Conservation (phyloP, 1,140 invertebrate species). For the Orius insidiosus region DNA sequence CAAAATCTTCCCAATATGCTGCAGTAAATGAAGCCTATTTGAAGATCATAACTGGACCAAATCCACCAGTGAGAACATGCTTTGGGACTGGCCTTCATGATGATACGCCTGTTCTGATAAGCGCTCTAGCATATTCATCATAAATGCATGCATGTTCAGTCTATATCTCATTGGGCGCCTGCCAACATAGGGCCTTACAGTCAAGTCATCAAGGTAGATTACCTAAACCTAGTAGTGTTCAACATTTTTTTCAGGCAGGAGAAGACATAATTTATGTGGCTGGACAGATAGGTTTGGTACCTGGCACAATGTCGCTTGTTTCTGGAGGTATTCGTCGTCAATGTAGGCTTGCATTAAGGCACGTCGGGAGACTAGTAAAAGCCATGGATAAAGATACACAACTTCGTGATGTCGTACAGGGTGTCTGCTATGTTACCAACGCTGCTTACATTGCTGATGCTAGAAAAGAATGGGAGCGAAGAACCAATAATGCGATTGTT, state of each 20-base stretch:
- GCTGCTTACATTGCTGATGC: slow-evolving; percentile 48
- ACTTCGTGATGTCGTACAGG: slow-evolving; percentile 63
- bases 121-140: slow-evolving; percentile 48
- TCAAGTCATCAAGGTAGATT: slow-evolving; percentile 60
- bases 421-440: slow-evolving; percentile 64
- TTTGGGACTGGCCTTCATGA: slow-evolving; percentile 58
- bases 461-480: slow-evolving; percentile 58
- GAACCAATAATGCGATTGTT: slow-evolving; percentile 70
- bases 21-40: slow-evolving; percentile 61
- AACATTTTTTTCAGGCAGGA: slow-evolving; percentile 3
- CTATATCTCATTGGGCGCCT: slow-evolving; percentile 89
- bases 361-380: slow-evolving; percentile 60
- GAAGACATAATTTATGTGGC: slow-evolving; percentile 70
- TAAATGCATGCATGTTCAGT: slow-evolving; percentile 80
- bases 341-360: slow-evolving; percentile 62
- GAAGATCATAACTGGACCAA: slow-evolving; percentile 48
- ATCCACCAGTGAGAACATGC: slow-evolving; percentile 77
- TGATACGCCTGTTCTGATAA: slow-evolving; percentile 55
- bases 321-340: slow-evolving; percentile 55
- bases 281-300: slow-evolving; percentile 79
- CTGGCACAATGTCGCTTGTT: slow-evolving; percentile 61
- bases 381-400: slow-evolving; percentile 57
- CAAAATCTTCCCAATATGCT: slow-evolving; percentile 59
- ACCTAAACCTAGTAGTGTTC: neutral
- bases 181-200: slow-evolving; percentile 92